Base-by-base conservation (phyloP, 2,888 invertebrate species). In the Cephus pygmeus region DNA sequence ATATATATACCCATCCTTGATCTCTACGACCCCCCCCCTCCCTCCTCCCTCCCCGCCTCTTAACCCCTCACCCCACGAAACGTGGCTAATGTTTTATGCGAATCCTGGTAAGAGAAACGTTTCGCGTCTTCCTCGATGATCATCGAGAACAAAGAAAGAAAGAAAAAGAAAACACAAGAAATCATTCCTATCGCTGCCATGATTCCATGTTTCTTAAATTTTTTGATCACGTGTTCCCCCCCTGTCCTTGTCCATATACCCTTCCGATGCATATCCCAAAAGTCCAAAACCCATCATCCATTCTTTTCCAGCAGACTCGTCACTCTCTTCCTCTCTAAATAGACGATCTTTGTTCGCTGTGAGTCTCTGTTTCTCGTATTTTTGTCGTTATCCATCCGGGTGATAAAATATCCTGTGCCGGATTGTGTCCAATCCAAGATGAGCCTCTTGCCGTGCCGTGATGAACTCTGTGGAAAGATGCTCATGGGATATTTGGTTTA, bases 311-410 rank as follows among this genome's bases (percentile, higher is more conserved):
- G 56, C 56, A 56, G 56, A 23, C 56, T 56, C 56, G 56, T 56
- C 56, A 56, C 56, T 56, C 56, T 56, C 56, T 56, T 56, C 56
- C 23, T 56, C 56, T 56, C 56, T 56, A 56, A 56, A 56, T 78
- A 79, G 77, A 79, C 80, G 76, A 80, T 82, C 56, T 56, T 56
- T 56, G 56, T 56, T 56, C 56, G 9, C 56, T 56, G 56, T 56
- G 56, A 56, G 56, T 56, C 56, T 56, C 56, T 56, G 56, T 56
- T 56, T 56, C 56, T 56, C 23, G 23, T 56, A 56, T 56, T 23
- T 56, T 56, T 56, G 56, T 56, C 23, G 9, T 87, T 93, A 93
- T 83, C 91, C 93, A 83, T 93, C 93, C 11, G 93, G 92, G 92
- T 93, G 83, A 36, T 56, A 9, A 56, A 56, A 56, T 56, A 56